Evolutionary conservation across 2,113 vertebrate species (phyloP).

Genomic region (Scomber colias): DNA sequence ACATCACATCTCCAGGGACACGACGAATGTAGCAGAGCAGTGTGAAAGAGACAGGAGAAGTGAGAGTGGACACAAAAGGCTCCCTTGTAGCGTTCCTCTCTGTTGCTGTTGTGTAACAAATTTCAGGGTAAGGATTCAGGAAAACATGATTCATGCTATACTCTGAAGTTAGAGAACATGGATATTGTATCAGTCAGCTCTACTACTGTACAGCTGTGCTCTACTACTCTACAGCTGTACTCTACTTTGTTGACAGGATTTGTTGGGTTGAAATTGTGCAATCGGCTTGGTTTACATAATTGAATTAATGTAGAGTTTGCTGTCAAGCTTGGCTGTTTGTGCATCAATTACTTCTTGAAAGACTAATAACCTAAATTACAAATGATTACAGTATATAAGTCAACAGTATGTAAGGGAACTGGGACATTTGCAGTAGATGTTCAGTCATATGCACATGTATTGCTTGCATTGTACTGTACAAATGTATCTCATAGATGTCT

Average conservation of each 20-base stretch:
- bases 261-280: not conserved
- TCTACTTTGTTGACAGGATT: constrained; percentile 1
- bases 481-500: not conserved
- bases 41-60: constrained; percentile 56
- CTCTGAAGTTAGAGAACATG: constrained; percentile 25
- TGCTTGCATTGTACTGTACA: not conserved
- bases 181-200: constrained; percentile 4
- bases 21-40: constrained; percentile 66
- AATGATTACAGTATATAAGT: not conserved
- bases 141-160: constrained; percentile 45
- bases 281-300: not conserved
- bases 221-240: not conserved
- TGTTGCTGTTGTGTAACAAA: constrained; percentile 59
- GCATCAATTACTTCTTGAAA: too few species aligned
- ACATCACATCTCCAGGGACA: constrained; percentile 65
- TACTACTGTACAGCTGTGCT: not conserved
- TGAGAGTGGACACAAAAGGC: constrained; percentile 53
- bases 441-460: not conserved
- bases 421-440: not conserved
- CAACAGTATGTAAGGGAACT: not conserved
- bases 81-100: constrained; percentile 23
- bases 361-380: not conserved
- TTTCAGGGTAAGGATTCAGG: constrained; percentile 34
- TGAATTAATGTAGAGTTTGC: not conserved
- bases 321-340: not conserved